Evolutionary conservation across 35 echinoderm and acorn worm genomes (phyloP).

Genomic region (Lytechinus variegatus): DNA sequence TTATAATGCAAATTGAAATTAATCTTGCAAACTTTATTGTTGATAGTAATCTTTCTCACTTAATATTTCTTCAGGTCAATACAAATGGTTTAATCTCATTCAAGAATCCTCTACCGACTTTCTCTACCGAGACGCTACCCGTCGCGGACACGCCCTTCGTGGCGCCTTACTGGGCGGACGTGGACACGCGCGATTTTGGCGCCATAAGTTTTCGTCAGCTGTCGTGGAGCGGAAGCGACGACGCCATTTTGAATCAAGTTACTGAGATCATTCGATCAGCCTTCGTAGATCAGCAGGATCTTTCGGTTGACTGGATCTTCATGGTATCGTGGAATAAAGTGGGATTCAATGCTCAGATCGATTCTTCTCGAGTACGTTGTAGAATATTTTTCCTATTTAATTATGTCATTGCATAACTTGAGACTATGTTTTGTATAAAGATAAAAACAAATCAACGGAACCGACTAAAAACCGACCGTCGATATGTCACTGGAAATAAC

Average conservation of each 20-base stretch:
- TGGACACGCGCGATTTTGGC: neutral
- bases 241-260: neutral
- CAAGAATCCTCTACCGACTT: neutral
- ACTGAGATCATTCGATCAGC: neutral
- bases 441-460: no score
- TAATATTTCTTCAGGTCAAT: neutral
- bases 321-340: neutral
- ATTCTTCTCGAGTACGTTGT: neutral
- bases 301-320: neutral
- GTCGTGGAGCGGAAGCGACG: neutral
- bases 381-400: no score
- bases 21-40: neutral
- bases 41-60: neutral
- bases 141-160: neutral
- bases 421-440: no score
- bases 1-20: no score
- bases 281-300: neutral
- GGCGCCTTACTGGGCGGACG: neutral
- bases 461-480: no score
- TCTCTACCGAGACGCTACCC: neutral
- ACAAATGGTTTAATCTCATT: neutral
- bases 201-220: conserved; percentile 9
- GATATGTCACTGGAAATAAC: no score
- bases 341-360: neutral
- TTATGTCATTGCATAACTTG: no score